These are phyloP conservation scores for Pteruthius melanotis DNA, from an alignment of 2,113 vertebrate genomes.

Conservation along the genomic window DNA sequence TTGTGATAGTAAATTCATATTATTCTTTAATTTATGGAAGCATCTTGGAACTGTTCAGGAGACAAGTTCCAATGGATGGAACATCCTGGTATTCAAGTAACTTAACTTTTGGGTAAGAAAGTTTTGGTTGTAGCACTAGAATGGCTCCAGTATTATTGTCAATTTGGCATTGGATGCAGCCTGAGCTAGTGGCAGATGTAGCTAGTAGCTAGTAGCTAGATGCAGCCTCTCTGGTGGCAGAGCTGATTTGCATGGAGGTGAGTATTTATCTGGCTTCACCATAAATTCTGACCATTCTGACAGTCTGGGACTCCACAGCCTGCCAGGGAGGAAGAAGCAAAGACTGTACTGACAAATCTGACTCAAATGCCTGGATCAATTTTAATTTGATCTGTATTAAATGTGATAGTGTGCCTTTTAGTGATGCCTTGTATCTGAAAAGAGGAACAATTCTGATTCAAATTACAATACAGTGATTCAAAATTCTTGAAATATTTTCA, in stretches of 20 bases:
- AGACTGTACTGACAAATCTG: neutral
- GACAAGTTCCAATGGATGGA: neutral
- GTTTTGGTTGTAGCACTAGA: neutral
- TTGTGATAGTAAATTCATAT: neutral
- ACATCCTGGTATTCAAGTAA: neutral
- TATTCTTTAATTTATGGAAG: neutral
- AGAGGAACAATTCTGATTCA: neutral
- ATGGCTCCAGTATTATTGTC: neutral
- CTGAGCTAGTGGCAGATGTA: neutral
- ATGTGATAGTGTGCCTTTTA: neutral
- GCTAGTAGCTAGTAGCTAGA: too few relatives aligned
- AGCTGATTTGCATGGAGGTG: neutral
- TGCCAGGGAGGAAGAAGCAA: neutral
- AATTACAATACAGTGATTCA: neutral
- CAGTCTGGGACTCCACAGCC: neutral
- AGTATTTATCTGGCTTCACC: neutral
- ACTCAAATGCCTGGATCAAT: neutral
- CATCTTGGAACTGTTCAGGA: neutral
- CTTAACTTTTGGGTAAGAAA: neutral
- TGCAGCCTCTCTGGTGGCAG: too few relatives aligned
- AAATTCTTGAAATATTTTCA: neutral
- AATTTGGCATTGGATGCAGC: neutral
- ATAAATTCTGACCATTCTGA: neutral
- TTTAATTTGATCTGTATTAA: neutral
- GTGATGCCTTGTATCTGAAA: neutral